Evolutionary conservation across 1,140 invertebrate genomes (phyloP).

Genomic region (Drosophila nebulosa): DNA sequence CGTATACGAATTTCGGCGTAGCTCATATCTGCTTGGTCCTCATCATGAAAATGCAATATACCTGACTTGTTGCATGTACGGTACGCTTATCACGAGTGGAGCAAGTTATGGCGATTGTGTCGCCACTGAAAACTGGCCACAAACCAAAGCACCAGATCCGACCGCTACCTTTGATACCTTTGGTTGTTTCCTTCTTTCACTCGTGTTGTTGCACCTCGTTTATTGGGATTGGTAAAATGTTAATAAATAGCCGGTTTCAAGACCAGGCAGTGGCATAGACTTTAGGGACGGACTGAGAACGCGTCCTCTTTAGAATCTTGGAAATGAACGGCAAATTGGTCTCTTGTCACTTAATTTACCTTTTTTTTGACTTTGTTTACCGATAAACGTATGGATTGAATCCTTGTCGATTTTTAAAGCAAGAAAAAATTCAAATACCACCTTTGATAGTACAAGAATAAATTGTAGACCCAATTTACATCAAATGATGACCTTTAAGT

Average conservation of each 20-base stretch:
- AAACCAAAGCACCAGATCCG: background rate
- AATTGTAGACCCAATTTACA: too few species aligned
- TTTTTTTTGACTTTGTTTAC: background rate
- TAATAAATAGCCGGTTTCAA: slow-evolving; percentile 10
- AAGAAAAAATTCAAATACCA: too few species aligned
- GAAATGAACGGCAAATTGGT: slow-evolving; percentile 4
- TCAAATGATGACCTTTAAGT: too few species aligned
- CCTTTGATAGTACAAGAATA: too few species aligned
- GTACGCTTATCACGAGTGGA: slow-evolving; percentile 21
- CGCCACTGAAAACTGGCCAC: slow-evolving; percentile 5
- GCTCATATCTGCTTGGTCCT: background rate
- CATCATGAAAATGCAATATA: slow-evolving; percentile 13
- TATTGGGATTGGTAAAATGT: slow-evolving; percentile 20
- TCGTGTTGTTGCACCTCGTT: background rate
- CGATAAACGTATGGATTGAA: background rate
- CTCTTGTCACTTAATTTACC: slow-evolving; percentile 20
- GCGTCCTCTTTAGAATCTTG: background rate
- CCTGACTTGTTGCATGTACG: slow-evolving; percentile 22
- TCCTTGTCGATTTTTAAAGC: too few species aligned
- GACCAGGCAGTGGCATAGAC: background rate
- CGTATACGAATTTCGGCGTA: background rate
- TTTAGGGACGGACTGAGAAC: background rate
- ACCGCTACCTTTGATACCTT: slow-evolving; percentile 4
- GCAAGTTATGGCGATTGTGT: slow-evolving; percentile 11
- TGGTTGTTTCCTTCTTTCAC: background rate